Base-by-base conservation (phyloP, 2,113 vertebrate species). In the Platichthys stellatus region DNA sequence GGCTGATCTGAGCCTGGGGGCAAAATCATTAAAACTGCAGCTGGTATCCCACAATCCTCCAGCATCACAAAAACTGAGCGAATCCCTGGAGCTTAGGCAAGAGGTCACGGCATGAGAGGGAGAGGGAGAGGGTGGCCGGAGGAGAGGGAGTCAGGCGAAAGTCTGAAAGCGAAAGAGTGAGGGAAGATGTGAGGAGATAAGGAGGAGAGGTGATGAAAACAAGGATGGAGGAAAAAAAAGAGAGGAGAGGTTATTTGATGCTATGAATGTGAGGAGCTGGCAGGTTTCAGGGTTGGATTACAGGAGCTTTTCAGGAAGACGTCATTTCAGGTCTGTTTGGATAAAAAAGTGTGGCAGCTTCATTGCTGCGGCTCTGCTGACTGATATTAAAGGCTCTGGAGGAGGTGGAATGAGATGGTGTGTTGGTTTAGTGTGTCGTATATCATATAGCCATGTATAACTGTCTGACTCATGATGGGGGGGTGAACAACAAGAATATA, bases 11-110 rank as follows among this genome's bases (percentile, higher is more conserved):
- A 63, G 86, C 91, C 80, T 62, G 63, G 62, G 86, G 92, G 81
- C 74, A 91, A 91, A 93, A 93, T 93, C 93, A 92, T 93, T 94
- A 90, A 89, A 83, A 88, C 65, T 87, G 65, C 91, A 94, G 89
- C 88, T 91, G 88, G 88, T 71, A 86, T 85, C 82, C 53, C 64
- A 80, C 80, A 84, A 86, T 83, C 78, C 80, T 74, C 72, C 81
- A 79, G 74, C 77, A 83, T 75, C 80, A 51, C 47, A 15, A 51
- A 75, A 85, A 82, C 82, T 81, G 63, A 88, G 73, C n/a, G 53
- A 60, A 56, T 88, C 89, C 82, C 86, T 9, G 26, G 54, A 72
- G 90, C 63, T 71, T 57, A 68, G 62, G 85, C 54, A 74, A 89
- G 84, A 80, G 86, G 89, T 90, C 84, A 90, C 7, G 54, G 58